Conservation (phyloP, 2,113 vertebrate species). For the Eulacestoma nigropectus region DNA sequence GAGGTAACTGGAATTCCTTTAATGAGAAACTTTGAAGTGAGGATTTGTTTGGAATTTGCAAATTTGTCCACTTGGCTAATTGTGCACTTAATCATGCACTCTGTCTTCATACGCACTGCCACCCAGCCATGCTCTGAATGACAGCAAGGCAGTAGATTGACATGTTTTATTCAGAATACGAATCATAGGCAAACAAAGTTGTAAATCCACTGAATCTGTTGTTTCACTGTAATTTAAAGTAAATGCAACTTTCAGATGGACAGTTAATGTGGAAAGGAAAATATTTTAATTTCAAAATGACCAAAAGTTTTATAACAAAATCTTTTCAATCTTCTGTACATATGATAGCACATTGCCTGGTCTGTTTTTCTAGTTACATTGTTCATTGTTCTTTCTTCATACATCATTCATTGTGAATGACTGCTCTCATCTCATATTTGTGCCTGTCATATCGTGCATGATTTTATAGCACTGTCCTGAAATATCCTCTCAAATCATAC, state of each 20-base stretch:
- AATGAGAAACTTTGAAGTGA: not conserved
- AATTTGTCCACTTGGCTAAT: not conserved
- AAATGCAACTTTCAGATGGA: not conserved
- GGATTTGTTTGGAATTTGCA: not conserved
- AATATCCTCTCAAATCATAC: not conserved
- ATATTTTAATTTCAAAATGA: not conserved
- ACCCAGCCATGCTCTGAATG: not conserved
- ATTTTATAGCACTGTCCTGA: not conserved
- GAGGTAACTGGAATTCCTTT: not conserved
- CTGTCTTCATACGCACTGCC: not conserved
- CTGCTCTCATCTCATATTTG: not conserved
- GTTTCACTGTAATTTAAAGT: not conserved
- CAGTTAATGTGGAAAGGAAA: not conserved
- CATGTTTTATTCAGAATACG: fast-evolving
- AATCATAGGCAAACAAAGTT: not conserved
- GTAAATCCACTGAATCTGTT: not conserved
- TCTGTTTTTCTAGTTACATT: not conserved
- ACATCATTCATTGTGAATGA: too few species aligned
- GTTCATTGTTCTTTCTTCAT: too few species aligned
- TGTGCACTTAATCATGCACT: not conserved
- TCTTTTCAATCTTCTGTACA: not conserved
- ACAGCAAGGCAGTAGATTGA: not conserved
- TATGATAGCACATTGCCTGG: fast-evolving
- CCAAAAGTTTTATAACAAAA: not conserved
- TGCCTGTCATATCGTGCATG: not conserved